Evolutionary conservation across 2,113 vertebrate genomes (phyloP).

Genomic region (Fregetta grallaria): DNA sequence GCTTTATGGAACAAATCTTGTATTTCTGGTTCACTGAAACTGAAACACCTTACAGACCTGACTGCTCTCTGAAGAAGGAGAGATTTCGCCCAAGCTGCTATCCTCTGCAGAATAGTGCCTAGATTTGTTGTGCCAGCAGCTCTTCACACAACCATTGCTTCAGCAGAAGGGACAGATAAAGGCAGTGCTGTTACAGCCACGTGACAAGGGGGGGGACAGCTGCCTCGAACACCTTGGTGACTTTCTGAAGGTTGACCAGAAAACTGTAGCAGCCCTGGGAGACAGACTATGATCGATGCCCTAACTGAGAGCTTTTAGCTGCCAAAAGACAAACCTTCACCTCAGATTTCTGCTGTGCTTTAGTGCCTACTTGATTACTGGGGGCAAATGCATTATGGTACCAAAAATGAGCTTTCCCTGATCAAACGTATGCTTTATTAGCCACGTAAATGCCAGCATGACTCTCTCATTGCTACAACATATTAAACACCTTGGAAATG

Average conservation of each 20-base stretch:
- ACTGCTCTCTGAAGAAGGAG: background rate
- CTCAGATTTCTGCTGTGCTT: constrained; percentile 20
- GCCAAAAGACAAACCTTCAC: background rate
- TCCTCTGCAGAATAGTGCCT: background rate
- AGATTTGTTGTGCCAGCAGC: background rate
- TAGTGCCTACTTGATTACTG: constrained; percentile 3
- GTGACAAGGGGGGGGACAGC: background rate
- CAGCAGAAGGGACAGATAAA: background rate
- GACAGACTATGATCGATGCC: background rate
- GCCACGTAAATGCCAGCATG: constrained; percentile 67
- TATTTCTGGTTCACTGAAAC: background rate
- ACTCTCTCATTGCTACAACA: constrained; percentile 74
- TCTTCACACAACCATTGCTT: background rate
- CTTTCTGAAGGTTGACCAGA: background rate
- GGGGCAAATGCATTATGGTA: constrained; percentile 38
- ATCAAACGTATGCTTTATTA: constrained; percentile 62
- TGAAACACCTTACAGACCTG: background rate
- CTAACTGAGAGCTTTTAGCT: background rate
- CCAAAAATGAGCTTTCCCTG: constrained; percentile 44
- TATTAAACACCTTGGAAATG: constrained; percentile 76
- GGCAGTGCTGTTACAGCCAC: background rate
- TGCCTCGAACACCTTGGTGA: background rate
- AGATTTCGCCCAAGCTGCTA: background rate
- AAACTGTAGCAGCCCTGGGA: background rate
- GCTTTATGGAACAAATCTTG: background rate